A percentile compares a stretch with the other conserved stretches of the same genome.
These are phyloP conservation scores for Microtus montanus DNA, from an alignment of 2,113 vertebrate species.

Conservation along the genomic window DNA sequence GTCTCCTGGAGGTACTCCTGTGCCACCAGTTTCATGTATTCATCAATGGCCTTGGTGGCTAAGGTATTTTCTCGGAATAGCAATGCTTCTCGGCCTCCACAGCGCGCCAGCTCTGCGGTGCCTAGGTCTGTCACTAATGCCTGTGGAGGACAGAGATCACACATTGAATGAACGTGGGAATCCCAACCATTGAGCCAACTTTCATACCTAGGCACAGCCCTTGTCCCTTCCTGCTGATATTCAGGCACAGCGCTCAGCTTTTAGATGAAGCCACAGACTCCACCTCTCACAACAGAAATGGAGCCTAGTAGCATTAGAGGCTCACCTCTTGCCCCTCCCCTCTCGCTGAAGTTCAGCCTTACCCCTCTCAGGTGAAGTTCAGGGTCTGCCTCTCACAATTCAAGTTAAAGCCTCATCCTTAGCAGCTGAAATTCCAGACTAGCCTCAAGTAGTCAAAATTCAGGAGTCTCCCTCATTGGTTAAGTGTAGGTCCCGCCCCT, in stretches of 20 bases:
- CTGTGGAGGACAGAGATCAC: slow-evolving; percentile 78
- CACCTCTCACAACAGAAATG: neutral
- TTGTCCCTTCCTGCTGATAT: neutral
- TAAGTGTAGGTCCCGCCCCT: neutral
- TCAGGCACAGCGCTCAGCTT: neutral
- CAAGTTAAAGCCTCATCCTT: neutral
- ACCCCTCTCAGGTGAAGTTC: neutral
- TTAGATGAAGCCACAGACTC: neutral
- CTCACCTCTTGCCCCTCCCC: neutral
- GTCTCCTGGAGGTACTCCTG: slow-evolving; percentile 95
- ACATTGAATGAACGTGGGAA: neutral
- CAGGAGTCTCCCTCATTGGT: neutral
- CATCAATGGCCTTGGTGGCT: slow-evolving; percentile 97
- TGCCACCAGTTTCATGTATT: slow-evolving; percentile 98
- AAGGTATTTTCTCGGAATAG: slow-evolving; percentile 97
- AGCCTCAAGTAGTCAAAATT: neutral
- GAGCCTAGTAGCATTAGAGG: fast-evolving
- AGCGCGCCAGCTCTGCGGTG: slow-evolving; percentile 90
- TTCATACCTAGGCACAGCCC: neutral
- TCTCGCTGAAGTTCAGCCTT: neutral
- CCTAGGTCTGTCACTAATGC: slow-evolving; percentile 94
- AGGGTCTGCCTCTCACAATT: neutral
- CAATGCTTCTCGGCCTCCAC: slow-evolving; percentile 91
- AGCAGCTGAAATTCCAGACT: neutral
- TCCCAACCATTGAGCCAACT: neutral